phyloP scores from a whole-genome alignment of 2,888 invertebrate genomes.

The Gisinianus flammeolus region DNA sequence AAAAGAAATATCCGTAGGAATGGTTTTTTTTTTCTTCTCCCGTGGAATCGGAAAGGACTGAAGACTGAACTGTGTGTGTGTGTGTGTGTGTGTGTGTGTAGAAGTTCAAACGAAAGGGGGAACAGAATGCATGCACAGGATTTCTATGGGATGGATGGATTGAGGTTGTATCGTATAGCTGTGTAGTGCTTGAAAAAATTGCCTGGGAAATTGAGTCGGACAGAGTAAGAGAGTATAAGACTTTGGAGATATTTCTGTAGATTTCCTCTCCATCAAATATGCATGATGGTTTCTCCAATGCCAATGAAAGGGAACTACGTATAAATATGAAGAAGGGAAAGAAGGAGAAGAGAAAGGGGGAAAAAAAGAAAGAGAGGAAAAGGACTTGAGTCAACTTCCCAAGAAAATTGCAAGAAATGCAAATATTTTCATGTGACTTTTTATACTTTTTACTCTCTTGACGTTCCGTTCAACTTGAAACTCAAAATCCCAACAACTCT shows the following conservation, averaged over 20 bases:
- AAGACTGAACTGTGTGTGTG: too few relatives aligned
- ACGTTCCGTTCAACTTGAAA: not conserved
- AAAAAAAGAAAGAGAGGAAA: too few relatives aligned
- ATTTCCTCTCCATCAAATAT: not conserved
- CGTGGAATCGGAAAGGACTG: too few relatives aligned
- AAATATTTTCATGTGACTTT: slow-evolving; percentile 18
- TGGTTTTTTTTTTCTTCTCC: too few relatives aligned
- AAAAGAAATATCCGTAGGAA: too few relatives aligned
- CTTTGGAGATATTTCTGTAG: not conserved
- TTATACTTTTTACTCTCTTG: not conserved
- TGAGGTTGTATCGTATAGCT: too few relatives aligned
- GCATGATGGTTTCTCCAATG: not conserved
- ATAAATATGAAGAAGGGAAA: slow-evolving; percentile 1
- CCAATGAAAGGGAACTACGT: slow-evolving; percentile 1
- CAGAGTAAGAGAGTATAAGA: not conserved
- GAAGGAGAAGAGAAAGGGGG: too few relatives aligned
- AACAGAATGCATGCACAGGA: too few relatives aligned
- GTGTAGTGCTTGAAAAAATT: slow-evolving; percentile 5
- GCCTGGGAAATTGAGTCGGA: not conserved
- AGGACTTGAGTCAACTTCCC: not conserved
- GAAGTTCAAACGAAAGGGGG: too few relatives aligned
- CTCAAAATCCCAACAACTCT: not conserved
- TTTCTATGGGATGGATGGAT: too few relatives aligned
- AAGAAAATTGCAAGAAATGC: slow-evolving; percentile 11
- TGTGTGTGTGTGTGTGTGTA: too few relatives aligned